Percentiles rank a stretch among this genome's conserved stretches.
These are phyloP conservation scores for Argyresthia albistria DNA, from an alignment of 2,888 invertebrate genomes.

Conservation along the genomic window DNA sequence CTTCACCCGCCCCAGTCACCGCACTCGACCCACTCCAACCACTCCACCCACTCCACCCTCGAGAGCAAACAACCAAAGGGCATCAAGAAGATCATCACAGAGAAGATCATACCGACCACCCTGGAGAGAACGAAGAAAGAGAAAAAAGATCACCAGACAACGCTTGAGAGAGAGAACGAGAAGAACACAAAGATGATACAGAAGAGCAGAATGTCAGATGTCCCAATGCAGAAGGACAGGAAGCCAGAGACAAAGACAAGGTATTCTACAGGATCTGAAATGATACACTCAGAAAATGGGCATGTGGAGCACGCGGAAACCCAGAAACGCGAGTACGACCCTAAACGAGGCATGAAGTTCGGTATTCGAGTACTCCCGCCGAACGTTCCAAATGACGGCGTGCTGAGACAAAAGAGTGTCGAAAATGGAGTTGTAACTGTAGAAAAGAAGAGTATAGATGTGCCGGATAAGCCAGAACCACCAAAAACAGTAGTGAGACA, in stretches of 20 bases:
- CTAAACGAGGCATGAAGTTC: constrained; percentile 75
- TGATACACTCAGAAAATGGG: constrained; percentile 55
- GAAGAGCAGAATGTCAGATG: constrained; percentile 46
- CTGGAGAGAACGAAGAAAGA: constrained; percentile 63
- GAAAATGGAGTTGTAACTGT: constrained; percentile 44
- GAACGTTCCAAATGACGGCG: constrained; percentile 65
- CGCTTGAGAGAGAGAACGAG: constrained; percentile 63
- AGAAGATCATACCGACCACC: constrained; percentile 58
- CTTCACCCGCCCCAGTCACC: constrained; percentile 60
- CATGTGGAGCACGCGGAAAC: constrained; percentile 59
- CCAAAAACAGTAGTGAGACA: constrained; percentile 52
- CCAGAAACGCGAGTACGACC: constrained; percentile 70
- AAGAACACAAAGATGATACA: constrained; percentile 55
- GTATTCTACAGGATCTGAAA: constrained; percentile 48
- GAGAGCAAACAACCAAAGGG: constrained; percentile 63
- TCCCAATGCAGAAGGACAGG: constrained; percentile 24
- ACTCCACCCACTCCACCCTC: constrained; percentile 59
- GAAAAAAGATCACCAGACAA: constrained; percentile 46
- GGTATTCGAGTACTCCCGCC: constrained; percentile 78
- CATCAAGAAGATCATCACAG: constrained; percentile 64
- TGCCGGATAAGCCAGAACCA: constrained; percentile 49
- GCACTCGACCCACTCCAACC: constrained; percentile 57
- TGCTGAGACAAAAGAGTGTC: constrained; percentile 52
- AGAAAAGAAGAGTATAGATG: constrained; percentile 24
- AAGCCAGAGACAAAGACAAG: constrained; percentile 57